Conservation (phyloP, 2,797 vertebrate genomes). For the Yasuhikotakia modesta region DNA sequence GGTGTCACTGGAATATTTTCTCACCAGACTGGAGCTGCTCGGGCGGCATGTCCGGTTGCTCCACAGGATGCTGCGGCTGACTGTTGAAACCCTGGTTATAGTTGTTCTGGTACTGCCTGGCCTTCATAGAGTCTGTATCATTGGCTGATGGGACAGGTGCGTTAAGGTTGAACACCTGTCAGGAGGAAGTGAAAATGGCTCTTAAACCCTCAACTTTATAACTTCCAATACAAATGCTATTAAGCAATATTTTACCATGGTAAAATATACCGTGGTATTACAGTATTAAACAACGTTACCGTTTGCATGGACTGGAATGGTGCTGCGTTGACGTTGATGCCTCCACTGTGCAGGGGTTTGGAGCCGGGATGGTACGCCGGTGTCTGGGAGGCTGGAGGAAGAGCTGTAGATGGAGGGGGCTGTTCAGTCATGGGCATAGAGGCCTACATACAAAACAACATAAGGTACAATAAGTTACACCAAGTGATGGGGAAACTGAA, state of each 20-base stretch:
- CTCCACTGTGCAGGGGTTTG: conserved; percentile 93
- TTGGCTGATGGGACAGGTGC: conserved; percentile 94
- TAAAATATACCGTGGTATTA: too few species aligned
- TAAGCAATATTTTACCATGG: too few species aligned
- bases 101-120: conserved; percentile 90
- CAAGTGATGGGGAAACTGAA: too few species aligned
- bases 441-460: conserved; percentile 73
- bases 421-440: conserved; percentile 91
- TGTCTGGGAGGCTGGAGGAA: conserved; percentile 85
- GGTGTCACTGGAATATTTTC: conserved; percentile 21
- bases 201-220: neutral
- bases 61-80: conserved; percentile 87
- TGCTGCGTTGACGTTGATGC: conserved; percentile 98
- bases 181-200: conserved; percentile 4
- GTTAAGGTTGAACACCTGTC: conserved; percentile 97
- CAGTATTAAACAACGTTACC: conserved; percentile 71
- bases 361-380: conserved; percentile 92
- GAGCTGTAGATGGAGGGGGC: conserved; percentile 81
- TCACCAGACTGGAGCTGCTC: conserved; percentile 94
- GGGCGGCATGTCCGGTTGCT: conserved; percentile 90
- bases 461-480: too few species aligned
- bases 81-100: conserved; percentile 91
- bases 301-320: conserved; percentile 99
- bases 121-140: conserved; percentile 89
- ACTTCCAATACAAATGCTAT: too few species aligned